Percentiles rank a stretch among this genome's conserved stretches.
Evolutionary conservation across 2,797 vertebrate genomes (phyloP).

Genomic region (Adelosebastes latens): DNA sequence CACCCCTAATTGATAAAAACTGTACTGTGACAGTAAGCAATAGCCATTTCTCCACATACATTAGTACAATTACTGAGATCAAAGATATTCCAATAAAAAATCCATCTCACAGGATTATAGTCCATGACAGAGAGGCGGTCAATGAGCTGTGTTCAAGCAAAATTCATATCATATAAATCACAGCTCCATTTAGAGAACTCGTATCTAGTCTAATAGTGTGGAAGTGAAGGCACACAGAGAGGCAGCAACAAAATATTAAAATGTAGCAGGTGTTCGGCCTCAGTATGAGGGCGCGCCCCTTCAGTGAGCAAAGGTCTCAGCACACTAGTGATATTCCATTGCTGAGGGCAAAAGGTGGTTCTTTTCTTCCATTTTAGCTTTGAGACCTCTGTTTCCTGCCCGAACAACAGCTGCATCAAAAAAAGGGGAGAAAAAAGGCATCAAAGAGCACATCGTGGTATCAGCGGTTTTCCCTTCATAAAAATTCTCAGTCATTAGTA

Average conservation of each 20-base stretch:
- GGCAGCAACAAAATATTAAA: slow-evolving; percentile 45
- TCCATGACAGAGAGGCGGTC: slow-evolving; percentile 5
- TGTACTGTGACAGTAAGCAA: neutral
- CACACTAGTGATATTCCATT: slow-evolving; percentile 48
- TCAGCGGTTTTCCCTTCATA: slow-evolving; percentile 20
- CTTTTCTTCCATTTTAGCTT: slow-evolving; percentile 48
- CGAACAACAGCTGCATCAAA: slow-evolving; percentile 36
- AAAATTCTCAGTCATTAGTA: slow-evolving; percentile 32
- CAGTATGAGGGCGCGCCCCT: slow-evolving; percentile 40
- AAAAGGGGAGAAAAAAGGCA: neutral
- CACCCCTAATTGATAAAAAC: too few species aligned
- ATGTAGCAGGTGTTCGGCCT: slow-evolving; percentile 64
- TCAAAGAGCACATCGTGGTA: slow-evolving; percentile 12
- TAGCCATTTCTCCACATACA: neutral
- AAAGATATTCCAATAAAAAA: slow-evolving; percentile 8
- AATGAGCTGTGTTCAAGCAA: slow-evolving; percentile 22
- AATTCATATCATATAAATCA: slow-evolving; percentile 35
- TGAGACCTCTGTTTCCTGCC: slow-evolving; percentile 36
- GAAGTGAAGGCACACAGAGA: slow-evolving; percentile 28
- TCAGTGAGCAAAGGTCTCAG: slow-evolving; percentile 54
- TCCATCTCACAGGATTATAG: slow-evolving; percentile 15
- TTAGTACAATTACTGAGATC: slow-evolving; percentile 13
- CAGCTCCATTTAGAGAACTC: slow-evolving; percentile 9
- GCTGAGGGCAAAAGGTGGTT: slow-evolving; percentile 58
- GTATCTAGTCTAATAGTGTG: slow-evolving; percentile 38